phyloP scores from a whole-genome alignment of 2,888 invertebrate genomes.

The Caenorhabditis angaria region DNA sequence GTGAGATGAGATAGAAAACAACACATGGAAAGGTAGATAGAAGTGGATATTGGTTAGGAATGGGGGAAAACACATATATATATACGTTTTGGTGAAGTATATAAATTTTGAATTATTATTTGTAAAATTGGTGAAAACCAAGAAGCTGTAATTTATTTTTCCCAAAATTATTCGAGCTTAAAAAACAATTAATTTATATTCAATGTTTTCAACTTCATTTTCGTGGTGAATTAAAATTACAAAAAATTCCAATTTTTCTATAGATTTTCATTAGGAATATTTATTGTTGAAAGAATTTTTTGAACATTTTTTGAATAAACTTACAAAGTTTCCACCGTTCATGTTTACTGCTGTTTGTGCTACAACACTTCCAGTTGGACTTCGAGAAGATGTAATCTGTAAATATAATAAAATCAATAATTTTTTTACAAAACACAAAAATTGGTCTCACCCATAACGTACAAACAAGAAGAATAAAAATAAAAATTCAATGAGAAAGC shows the following conservation, averaged over 20 bases:
- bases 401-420: not conserved
- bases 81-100: too few species aligned
- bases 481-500: not conserved
- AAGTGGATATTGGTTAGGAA: not conserved
- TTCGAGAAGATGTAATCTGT: constrained; percentile 1
- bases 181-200: too few species aligned
- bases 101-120: too few species aligned
- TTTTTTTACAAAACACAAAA: not conserved
- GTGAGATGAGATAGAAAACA: constrained; percentile 14
- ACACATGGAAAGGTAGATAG: not conserved
- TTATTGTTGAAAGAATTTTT: too few species aligned
- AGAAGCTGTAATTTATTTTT: too few species aligned
- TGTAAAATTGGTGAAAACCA: too few species aligned
- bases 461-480: not conserved
- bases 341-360: constrained; percentile 17
- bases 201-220: too few species aligned
- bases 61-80: too few species aligned
- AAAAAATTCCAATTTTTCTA: too few species aligned
- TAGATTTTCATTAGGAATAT: too few species aligned
- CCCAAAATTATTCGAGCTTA: too few species aligned
- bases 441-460: not conserved
- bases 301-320: constrained; percentile 7
- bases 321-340: constrained; percentile 32
- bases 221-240: too few species aligned
- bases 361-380: constrained; percentile 15